Conservation (phyloP, 2,888 invertebrate species). For the Prosopocoilus inquinatus region DNA sequence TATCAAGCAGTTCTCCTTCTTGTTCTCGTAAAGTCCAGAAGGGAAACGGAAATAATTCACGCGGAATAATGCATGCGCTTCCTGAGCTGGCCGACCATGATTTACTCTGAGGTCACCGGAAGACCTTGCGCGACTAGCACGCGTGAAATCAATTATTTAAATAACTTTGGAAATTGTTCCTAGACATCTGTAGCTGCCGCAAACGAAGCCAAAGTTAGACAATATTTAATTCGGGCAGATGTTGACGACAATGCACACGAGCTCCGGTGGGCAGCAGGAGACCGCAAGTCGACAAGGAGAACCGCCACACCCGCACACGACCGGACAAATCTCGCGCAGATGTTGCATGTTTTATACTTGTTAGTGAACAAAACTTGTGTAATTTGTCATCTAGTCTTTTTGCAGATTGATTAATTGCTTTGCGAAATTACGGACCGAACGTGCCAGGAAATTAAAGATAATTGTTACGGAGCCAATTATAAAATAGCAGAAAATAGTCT, state of each 20-base stretch:
- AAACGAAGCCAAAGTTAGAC: slow-evolving; percentile 18
- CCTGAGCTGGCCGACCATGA: slow-evolving; percentile 16
- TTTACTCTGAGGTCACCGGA: slow-evolving; percentile 9
- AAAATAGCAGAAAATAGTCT: too few relatives aligned
- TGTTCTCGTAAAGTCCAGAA: neutral
- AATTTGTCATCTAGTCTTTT: slow-evolving; percentile 30
- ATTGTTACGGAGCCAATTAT: neutral
- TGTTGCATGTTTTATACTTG: slow-evolving; percentile 35
- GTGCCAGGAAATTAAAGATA: neutral
- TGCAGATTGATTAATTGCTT: slow-evolving; percentile 20
- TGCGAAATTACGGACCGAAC: neutral
- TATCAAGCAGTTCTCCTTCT: neutral
- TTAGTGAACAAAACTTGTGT: slow-evolving; percentile 31
- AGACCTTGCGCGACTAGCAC: slow-evolving; percentile 8
- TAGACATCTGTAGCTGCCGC: slow-evolving; percentile 1
- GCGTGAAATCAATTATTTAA: slow-evolving; percentile 1
- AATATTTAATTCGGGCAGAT: slow-evolving; percentile 33
- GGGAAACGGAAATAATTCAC: slow-evolving; percentile 3
- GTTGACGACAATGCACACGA: slow-evolving; percentile 28
- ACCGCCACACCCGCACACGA: slow-evolving; percentile 26
- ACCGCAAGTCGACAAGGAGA: slow-evolving; percentile 29
- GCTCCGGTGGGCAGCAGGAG: slow-evolving; percentile 24
- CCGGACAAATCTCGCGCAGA: slow-evolving; percentile 35
- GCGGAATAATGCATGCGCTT: slow-evolving; percentile 4
- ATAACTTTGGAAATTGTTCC: neutral